These are phyloP conservation scores for Paracanthobrama guichenoti DNA, from an alignment of 2,113 vertebrate genomes.

Conservation along the genomic window DNA sequence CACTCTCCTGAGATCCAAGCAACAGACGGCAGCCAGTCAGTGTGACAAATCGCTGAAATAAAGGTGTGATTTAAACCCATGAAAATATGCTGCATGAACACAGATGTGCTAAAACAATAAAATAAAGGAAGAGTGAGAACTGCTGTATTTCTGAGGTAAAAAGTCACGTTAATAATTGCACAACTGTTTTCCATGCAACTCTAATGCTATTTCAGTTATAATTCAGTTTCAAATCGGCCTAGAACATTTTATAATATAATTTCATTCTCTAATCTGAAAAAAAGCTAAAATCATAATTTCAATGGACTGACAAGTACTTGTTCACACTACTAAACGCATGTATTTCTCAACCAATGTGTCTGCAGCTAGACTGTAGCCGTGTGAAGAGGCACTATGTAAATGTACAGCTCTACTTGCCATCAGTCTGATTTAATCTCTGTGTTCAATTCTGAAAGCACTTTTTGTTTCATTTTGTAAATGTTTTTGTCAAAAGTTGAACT, in stretches of 20 bases:
- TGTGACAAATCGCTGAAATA: constrained; percentile 58
- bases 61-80: constrained; percentile 49
- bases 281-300: background rate
- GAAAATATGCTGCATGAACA: constrained; percentile 27
- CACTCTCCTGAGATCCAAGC: constrained; percentile 38
- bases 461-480: no score
- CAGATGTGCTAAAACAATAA: constrained; percentile 35
- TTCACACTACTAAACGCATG: background rate
- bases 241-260: background rate
- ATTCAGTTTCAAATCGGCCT: no score
- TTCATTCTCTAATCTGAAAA: background rate
- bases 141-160: constrained; percentile 1
- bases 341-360: background rate
- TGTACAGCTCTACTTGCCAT: no score
- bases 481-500: no score
- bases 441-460: no score
- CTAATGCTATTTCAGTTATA: background rate
- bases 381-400: background rate
- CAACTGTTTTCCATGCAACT: background rate
- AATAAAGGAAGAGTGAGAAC: constrained; percentile 31
- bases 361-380: background rate
- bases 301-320: background rate
- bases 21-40: constrained; percentile 63
- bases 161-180: background rate
- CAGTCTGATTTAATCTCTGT: no score